A percentile compares a stretch with the other conserved stretches of the same genome.
These are phyloP conservation scores for Phoebastria nigripes DNA, from an alignment of 2,797 vertebrate genomes.

Conservation along the genomic window DNA sequence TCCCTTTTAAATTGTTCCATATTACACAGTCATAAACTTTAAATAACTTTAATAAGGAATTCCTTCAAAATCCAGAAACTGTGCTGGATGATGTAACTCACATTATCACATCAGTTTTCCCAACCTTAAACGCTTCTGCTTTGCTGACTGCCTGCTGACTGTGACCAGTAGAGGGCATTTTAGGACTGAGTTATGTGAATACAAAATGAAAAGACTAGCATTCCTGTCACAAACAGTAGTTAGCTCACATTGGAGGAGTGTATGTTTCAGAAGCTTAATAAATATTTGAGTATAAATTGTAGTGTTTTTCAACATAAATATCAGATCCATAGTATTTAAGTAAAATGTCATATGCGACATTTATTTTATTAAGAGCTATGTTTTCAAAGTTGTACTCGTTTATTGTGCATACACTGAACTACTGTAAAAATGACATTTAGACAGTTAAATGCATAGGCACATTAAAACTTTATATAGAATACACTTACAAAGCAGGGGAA, in stretches of 20 bases:
- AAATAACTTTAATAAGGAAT: background rate
- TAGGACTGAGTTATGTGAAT: conserved; percentile 38
- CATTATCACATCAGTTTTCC: background rate
- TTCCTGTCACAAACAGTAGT: background rate
- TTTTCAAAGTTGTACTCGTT: conserved; percentile 26
- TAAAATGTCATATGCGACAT: background rate
- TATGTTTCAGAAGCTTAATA: background rate
- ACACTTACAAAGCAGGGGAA: background rate
- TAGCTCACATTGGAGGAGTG: background rate
- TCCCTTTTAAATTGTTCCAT: background rate
- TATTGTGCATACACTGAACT: background rate
- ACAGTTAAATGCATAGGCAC: background rate
- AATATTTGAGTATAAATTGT: background rate
- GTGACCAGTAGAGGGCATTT: conserved; percentile 71
- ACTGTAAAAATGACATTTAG: conserved; percentile 24
- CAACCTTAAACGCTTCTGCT: background rate
- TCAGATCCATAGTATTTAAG: background rate
- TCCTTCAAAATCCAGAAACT: background rate
- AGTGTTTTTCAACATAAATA: background rate
- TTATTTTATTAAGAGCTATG: conserved; percentile 41
- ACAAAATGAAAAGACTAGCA: background rate
- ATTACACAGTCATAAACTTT: background rate
- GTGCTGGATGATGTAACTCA: background rate
- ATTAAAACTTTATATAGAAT: background rate
- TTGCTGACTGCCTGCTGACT: background rate